Conservation (phyloP, 2,113 vertebrate genomes). For the Semicossyphus pulcher region DNA sequence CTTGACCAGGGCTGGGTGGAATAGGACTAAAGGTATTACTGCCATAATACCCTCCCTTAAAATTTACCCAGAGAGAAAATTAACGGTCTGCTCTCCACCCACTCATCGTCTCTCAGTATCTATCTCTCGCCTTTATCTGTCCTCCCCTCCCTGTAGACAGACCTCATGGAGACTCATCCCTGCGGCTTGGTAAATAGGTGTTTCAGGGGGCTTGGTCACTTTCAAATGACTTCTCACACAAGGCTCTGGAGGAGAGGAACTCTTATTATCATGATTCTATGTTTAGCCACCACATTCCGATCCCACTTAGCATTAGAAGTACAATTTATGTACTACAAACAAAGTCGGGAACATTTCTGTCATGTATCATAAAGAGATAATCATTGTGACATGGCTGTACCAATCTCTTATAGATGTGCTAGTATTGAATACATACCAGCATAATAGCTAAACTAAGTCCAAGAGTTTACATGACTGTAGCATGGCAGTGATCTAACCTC, state of each 20-base stretch:
- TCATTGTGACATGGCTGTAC: too few species aligned
- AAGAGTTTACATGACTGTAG: too few species aligned
- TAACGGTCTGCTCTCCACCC: conserved; percentile 37
- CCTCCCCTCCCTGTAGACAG: conserved; percentile 44
- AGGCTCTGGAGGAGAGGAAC: conserved; percentile 2
- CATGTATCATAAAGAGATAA: too few species aligned
- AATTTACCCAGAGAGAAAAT: conserved; percentile 35
- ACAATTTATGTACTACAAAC: too few species aligned
- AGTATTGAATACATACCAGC: too few species aligned
- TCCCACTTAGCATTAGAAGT: too few species aligned
- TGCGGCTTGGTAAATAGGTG: conserved; percentile 50
- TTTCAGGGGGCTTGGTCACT: conserved; percentile 43
- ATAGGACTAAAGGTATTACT: conserved; percentile 6
- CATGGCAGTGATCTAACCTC: too few species aligned
- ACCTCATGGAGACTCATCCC: conserved; percentile 38
- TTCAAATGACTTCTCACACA: conserved; percentile 60
- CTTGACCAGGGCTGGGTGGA: background rate
- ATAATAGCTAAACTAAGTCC: too few species aligned
- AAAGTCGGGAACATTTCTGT: too few species aligned
- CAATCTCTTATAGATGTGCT: too few species aligned
- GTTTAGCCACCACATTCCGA: too few species aligned
- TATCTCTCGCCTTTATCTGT: conserved; percentile 37
- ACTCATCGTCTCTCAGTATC: conserved; percentile 18
- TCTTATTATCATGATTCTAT: background rate
- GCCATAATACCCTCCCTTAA: conserved; percentile 17